These are phyloP conservation scores for Lepidurus arcticus DNA, from an alignment of 1,140 invertebrate species.

Conservation along the genomic window DNA sequence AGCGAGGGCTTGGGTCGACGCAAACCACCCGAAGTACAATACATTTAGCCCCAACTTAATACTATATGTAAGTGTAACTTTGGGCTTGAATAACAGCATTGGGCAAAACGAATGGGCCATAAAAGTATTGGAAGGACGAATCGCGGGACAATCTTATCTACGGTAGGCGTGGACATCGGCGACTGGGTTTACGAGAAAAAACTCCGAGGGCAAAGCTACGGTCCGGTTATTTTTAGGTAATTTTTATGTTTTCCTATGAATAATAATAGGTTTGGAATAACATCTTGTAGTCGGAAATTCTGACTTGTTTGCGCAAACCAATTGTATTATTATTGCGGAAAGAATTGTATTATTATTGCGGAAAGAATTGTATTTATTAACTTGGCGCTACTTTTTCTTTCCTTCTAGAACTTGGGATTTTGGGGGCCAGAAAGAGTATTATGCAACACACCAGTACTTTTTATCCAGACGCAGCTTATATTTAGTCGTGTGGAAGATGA, in stretches of 20 bases:
- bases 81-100: slow-evolving; percentile 55
- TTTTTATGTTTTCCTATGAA: neutral
- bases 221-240: slow-evolving; percentile 78
- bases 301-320: too few relatives aligned
- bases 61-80: slow-evolving; percentile 36
- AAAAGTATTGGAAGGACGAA: slow-evolving; percentile 68
- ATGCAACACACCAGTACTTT: slow-evolving; percentile 98
- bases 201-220: slow-evolving; percentile 61
- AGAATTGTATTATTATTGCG: too few relatives aligned
- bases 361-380: neutral
- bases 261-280: too few relatives aligned
- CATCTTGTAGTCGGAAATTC: too few relatives aligned
- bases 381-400: slow-evolving; percentile 26
- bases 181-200: slow-evolving; percentile 89
- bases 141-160: slow-evolving; percentile 67
- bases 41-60: slow-evolving; percentile 36
- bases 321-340: too few relatives aligned
- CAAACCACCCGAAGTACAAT: slow-evolving; percentile 61
- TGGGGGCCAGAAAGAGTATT: slow-evolving; percentile 94
- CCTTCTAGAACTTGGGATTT: slow-evolving; percentile 88
- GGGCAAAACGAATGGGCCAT: slow-evolving; percentile 90
- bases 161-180: slow-evolving; percentile 93
- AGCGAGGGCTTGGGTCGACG: slow-evolving; percentile 74
- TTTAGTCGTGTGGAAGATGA: slow-evolving; percentile 90
- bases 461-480: slow-evolving; percentile 92